phyloP scores from a whole-genome alignment of 2,797 vertebrate species.

The Liparis tanakae region DNA sequence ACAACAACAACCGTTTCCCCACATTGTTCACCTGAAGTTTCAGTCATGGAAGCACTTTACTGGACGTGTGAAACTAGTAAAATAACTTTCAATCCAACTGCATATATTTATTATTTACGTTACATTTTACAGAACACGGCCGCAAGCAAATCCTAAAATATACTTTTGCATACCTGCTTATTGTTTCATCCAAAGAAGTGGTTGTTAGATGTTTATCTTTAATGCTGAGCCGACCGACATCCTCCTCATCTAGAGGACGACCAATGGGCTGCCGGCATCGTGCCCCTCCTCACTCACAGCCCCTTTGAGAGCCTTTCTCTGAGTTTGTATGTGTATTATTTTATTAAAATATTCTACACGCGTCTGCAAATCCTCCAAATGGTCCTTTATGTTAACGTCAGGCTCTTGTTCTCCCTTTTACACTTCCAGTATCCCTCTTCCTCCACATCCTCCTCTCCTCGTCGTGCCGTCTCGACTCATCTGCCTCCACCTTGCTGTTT shows the following conservation, averaged over 20 bases:
- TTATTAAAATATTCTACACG: constrained; percentile 26
- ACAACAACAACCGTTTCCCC: neutral
- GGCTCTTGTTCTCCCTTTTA: constrained; percentile 30
- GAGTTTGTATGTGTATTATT: constrained; percentile 7
- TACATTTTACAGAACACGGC: neutral
- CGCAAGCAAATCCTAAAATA: neutral
- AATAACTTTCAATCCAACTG: neutral
- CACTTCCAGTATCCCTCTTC: constrained; percentile 14
- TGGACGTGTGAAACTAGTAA: neutral
- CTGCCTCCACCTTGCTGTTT: constrained; percentile 33
- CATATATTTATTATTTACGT: neutral
- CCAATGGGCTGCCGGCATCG: constrained; percentile 59
- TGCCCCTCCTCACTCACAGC: constrained; percentile 38
- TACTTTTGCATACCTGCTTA: neutral
- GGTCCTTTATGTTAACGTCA: constrained; percentile 41
- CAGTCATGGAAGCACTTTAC: neutral
- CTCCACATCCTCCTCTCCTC: constrained; percentile 34
- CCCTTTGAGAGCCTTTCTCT: constrained; percentile 12
- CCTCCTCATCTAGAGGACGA: constrained; percentile 58
- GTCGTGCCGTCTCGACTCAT: constrained; percentile 20
- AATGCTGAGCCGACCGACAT: constrained; percentile 46
- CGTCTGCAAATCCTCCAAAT: constrained; percentile 42
- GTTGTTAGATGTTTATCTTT: constrained; percentile 41
- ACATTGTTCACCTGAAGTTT: neutral
- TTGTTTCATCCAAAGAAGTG: constrained; percentile 35